Conservation (phyloP, 2,797 vertebrate genomes). For the Gadopsis bispinosus region DNA sequence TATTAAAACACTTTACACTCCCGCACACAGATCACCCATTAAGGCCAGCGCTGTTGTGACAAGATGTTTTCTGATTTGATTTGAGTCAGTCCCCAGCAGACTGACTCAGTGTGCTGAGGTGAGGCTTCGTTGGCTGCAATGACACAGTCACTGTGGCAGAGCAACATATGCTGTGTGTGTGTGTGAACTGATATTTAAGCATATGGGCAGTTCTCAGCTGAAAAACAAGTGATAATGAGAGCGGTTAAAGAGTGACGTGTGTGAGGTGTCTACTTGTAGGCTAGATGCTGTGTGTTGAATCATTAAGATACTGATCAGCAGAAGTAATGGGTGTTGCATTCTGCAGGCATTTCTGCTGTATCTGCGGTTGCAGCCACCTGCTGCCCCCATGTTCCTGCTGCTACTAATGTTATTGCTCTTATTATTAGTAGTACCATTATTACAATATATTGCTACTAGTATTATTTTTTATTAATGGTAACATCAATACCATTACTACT, state of each 20-base stretch:
- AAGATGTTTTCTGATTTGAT: slow-evolving; percentile 33
- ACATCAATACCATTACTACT: too few relatives aligned
- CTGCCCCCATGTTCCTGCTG: too few relatives aligned
- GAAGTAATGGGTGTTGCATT: too few relatives aligned
- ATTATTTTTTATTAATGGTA: too few relatives aligned
- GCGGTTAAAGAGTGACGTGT: slow-evolving; percentile 22
- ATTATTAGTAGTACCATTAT: too few relatives aligned
- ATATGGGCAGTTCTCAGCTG: slow-evolving; percentile 18
- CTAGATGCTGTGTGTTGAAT: not conserved
- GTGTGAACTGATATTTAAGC: slow-evolving; percentile 15
- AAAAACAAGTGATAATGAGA: slow-evolving; percentile 25
- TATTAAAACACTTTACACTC: slow-evolving; percentile 20
- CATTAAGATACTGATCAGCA: not conserved
- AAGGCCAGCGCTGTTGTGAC: slow-evolving; percentile 29
- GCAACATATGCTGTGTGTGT: slow-evolving; percentile 37
- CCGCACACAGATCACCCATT: slow-evolving; percentile 11
- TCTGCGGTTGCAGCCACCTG: too few relatives aligned
- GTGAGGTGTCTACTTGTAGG: not conserved
- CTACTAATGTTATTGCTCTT: too few relatives aligned
- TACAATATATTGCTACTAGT: too few relatives aligned
- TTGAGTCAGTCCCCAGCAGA: slow-evolving; percentile 39
- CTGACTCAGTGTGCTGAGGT: slow-evolving; percentile 49
- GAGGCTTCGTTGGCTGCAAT: slow-evolving; percentile 37
- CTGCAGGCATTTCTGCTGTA: too few relatives aligned
- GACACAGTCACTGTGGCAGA: slow-evolving; percentile 25